These are phyloP conservation scores for Subacronicta megacephala DNA, from an alignment of 2,888 invertebrate species.

Conservation along the genomic window DNA sequence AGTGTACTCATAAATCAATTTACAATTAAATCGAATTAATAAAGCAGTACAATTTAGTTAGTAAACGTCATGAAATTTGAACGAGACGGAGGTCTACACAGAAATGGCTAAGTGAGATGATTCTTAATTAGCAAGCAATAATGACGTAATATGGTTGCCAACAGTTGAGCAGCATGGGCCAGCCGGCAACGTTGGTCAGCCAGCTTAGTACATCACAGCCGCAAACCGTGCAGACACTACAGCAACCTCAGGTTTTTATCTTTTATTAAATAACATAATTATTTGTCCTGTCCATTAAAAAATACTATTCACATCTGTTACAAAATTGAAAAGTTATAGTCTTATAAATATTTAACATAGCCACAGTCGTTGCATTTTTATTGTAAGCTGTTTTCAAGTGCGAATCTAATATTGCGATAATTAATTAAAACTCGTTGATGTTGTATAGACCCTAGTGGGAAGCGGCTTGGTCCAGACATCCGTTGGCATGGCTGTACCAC, in stretches of 20 bases:
- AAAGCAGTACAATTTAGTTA: too few species aligned
- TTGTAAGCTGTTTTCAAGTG: too few species aligned
- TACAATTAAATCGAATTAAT: too few species aligned
- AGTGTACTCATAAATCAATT: too few species aligned
- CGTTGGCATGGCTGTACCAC: conserved; percentile 77
- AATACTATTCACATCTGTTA: too few species aligned
- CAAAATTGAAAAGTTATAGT: too few species aligned
- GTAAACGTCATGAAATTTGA: conserved; percentile 34
- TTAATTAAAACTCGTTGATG: too few species aligned
- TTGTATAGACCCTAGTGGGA: conserved; percentile 73
- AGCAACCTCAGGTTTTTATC: conserved; percentile 72
- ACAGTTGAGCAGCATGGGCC: conserved; percentile 86
- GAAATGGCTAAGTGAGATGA: conserved; percentile 21
- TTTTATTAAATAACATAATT: background rate
- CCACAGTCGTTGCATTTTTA: too few species aligned
- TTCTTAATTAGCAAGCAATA: background rate
- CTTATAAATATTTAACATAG: too few species aligned
- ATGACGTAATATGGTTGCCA: conserved; percentile 20
- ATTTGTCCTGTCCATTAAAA: too few species aligned
- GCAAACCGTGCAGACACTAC: conserved; percentile 73
- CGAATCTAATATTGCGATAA: too few species aligned
- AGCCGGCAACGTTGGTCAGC: conserved; percentile 80
- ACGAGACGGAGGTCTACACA: background rate
- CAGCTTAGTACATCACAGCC: conserved; percentile 71
- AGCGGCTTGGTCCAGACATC: conserved; percentile 81